A percentile compares a stretch with the other conserved stretches of the same genome.
phyloP scores from a whole-genome alignment of 2,797 vertebrate genomes.

The Rhabdophis nuchalis region DNA sequence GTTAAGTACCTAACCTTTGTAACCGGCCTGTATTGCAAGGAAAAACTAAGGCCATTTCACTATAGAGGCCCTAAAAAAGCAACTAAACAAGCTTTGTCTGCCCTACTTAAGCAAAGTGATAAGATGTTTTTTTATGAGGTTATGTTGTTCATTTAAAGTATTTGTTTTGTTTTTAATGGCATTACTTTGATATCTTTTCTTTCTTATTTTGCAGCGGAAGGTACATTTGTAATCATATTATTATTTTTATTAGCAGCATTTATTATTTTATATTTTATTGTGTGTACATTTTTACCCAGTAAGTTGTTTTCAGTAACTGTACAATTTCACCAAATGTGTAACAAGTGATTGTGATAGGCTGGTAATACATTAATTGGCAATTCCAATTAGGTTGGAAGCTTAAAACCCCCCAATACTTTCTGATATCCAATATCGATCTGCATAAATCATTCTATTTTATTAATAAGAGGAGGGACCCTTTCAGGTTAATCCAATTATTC shows the following conservation, averaged over 20 bases:
- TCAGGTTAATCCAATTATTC: background rate
- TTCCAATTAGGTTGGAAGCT: background rate
- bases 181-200: background rate
- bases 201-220: background rate
- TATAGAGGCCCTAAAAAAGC: background rate
- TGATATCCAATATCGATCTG: background rate
- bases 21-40: background rate
- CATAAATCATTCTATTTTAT: background rate
- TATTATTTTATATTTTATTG: background rate
- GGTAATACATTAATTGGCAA: background rate
- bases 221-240: background rate
- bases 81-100: background rate
- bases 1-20: background rate
- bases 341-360: background rate
- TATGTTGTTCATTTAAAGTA: background rate
- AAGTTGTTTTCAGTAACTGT: background rate
- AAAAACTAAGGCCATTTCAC: background rate
- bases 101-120: background rate
- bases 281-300: background rate
- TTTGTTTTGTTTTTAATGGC: background rate
- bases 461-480: background rate
- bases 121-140: no score
- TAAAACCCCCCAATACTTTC: background rate
- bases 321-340: background rate
- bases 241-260: background rate